A percentile compares a stretch with the other conserved stretches of the same genome.
phyloP scores from a whole-genome alignment of 30 jellyfish, hydroid and myxozoan genomes.

The Turritopsis dohrnii region DNA sequence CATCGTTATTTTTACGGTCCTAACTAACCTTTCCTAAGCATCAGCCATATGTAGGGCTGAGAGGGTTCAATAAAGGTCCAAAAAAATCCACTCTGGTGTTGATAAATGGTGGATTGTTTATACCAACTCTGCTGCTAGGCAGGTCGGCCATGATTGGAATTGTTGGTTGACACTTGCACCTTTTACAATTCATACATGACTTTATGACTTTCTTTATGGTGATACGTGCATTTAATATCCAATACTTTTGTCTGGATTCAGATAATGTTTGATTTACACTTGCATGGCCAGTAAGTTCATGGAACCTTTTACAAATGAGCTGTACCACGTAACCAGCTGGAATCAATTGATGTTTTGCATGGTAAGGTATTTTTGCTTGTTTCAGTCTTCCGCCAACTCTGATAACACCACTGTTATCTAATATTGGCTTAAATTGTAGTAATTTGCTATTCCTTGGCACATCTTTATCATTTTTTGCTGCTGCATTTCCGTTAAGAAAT shows the following conservation, averaged over 20 bases:
- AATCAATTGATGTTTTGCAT: not conserved
- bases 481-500: not conserved
- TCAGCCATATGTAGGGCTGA: not conserved
- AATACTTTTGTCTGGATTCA: not conserved
- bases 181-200: not conserved
- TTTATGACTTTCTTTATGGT: not conserved
- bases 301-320: not conserved
- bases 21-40: not conserved
- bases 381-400: not conserved
- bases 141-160: not conserved
- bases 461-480: not conserved
- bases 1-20: not conserved
- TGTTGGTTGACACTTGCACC: not conserved
- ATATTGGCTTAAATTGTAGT: not conserved
- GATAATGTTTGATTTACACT: not conserved
- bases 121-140: not conserved
- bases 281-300: not conserved
- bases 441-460: not conserved
- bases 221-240: not conserved
- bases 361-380: not conserved
- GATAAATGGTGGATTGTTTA: not conserved
- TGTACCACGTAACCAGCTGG: not conserved
- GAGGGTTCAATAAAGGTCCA: not conserved
- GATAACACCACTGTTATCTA: not conserved
- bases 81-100: not conserved